Conservation (phyloP, 2,113 vertebrate genomes). For the Pseudorectes ferrugineus region DNA sequence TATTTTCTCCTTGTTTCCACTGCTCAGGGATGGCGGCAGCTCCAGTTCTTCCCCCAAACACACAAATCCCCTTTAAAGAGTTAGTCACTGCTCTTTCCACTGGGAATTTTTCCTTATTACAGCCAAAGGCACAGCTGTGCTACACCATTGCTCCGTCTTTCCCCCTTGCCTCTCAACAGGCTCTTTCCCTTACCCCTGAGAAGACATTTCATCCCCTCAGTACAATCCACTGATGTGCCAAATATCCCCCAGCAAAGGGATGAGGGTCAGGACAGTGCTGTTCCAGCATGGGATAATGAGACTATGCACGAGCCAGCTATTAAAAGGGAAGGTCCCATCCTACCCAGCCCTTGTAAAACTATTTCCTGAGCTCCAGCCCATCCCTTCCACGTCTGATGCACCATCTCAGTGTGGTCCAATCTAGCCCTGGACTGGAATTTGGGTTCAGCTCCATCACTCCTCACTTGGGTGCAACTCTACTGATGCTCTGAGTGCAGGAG, state of each 20-base stretch:
- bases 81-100: neutral
- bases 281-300: rapidly evolving
- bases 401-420: neutral
- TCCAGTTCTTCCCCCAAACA: neutral
- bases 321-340: neutral
- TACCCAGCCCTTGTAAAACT: neutral
- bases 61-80: neutral
- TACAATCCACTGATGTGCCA: neutral
- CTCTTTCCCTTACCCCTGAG: neutral
- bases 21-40: neutral
- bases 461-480: neutral
- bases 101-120: neutral
- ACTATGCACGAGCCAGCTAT: neutral
- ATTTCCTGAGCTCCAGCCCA: neutral
- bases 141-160: neutral
- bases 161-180: neutral
- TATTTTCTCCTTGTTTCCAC: neutral
- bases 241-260: neutral
- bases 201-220: neutral
- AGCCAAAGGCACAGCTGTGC: slow-evolving; percentile 1
- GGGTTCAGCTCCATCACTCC: neutral
- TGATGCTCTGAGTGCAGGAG: neutral
- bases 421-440: neutral
- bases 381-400: neutral
- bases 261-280: neutral